Evolutionary conservation across 1,140 invertebrate genomes (phyloP).

Genomic region (Drosophila triauraria): DNA sequence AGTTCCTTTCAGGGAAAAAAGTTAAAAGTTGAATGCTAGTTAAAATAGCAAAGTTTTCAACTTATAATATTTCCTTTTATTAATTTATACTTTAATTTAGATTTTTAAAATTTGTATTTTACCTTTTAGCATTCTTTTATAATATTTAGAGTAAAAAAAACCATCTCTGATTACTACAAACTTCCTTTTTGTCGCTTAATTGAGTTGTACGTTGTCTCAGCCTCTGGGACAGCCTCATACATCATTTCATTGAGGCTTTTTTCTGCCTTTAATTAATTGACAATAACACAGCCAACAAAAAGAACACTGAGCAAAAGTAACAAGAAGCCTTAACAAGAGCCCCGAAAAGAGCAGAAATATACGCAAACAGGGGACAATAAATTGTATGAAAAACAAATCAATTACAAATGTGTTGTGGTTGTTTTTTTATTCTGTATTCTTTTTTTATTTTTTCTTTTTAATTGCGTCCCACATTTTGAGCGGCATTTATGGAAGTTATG

Average conservation of each 20-base stretch:
- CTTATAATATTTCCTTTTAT: no score
- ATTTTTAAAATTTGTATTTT: neutral
- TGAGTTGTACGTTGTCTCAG: conserved; percentile 6
- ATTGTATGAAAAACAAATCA: conserved; percentile 81
- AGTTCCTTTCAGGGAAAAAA: no score
- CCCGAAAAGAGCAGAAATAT: conserved; percentile 28
- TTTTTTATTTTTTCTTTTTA: conserved; percentile 1
- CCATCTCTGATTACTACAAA: neutral
- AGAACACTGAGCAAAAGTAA: conserved; percentile 24
- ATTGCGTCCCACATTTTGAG: conserved; percentile 38
- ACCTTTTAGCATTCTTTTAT: neutral
- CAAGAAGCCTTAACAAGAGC: conserved; percentile 31
- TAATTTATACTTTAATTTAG: no score
- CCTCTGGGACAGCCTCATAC: conserved; percentile 24
- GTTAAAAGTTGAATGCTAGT: no score
- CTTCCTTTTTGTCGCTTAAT: conserved; percentile 3
- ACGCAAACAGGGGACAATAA: conserved; percentile 43
- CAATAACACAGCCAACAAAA: conserved; percentile 38
- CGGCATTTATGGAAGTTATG: conserved; percentile 51
- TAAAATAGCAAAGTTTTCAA: no score
- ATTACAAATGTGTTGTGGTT: conserved; percentile 58
- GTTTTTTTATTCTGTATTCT: conserved; percentile 7
- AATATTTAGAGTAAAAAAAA: neutral
- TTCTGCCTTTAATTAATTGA: conserved; percentile 61
- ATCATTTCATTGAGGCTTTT: conserved; percentile 51